These are phyloP conservation scores for Drosophila sp. DNA, from an alignment of 1,140 invertebrate species.

Conservation along the genomic window DNA sequence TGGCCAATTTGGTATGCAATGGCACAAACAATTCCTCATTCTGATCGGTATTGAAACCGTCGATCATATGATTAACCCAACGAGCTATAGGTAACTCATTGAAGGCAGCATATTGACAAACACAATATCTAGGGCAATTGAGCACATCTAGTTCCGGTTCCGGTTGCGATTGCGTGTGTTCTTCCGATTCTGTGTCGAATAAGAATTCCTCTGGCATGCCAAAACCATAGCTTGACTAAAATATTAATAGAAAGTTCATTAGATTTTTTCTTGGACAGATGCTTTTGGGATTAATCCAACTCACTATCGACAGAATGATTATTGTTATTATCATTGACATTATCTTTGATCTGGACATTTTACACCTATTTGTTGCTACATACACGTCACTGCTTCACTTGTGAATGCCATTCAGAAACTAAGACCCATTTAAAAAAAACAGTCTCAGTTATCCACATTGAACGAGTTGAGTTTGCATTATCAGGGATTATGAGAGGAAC, in stretches of 20 bases:
- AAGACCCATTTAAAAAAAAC: conserved; percentile 16
- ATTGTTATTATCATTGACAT: conserved; percentile 18
- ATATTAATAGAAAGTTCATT: not conserved
- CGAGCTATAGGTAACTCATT: conserved; percentile 83
- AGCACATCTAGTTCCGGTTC: conserved; percentile 34
- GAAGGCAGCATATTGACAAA: conserved; percentile 83
- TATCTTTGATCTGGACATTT: conserved; percentile 16
- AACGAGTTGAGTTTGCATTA: not conserved
- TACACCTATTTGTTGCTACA: conserved; percentile 19
- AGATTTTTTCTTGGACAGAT: not conserved
- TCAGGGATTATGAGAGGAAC: not conserved
- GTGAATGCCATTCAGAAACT: conserved; percentile 50
- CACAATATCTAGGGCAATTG: conserved; percentile 83
- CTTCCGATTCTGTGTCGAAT: not conserved
- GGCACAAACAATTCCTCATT: conserved; percentile 64
- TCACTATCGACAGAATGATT: conserved; percentile 22
- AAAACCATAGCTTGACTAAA: conserved; percentile 18
- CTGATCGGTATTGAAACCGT: conserved; percentile 20
- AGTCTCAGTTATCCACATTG: conserved; percentile 3
- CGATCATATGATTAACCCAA: conserved; percentile 82
- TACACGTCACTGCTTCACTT: conserved; percentile 28
- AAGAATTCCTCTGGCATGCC: not conserved
- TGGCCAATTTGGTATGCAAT: conserved; percentile 84
- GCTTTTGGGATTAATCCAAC: not conserved
- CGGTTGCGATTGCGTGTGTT: not conserved